Evolutionary conservation across 1,140 invertebrate genomes (phyloP).

Genomic region (Bombus waltoni): DNA sequence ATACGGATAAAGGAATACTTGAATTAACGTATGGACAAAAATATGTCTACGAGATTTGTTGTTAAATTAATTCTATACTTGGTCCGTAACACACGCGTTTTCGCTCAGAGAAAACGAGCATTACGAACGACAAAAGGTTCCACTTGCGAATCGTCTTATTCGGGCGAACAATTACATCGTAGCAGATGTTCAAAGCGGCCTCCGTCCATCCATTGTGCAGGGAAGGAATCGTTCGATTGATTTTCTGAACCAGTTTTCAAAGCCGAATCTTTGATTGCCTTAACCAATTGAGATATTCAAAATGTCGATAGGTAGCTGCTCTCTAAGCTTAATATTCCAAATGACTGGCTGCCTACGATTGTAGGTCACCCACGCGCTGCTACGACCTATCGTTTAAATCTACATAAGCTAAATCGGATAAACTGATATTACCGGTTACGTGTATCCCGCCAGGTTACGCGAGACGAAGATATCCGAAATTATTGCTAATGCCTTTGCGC

Average conservation of each 20-base stretch:
- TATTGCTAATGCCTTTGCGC: constrained; percentile 6
- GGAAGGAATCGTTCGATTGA: neutral
- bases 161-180: neutral
- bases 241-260: neutral
- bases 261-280: neutral
- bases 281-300: constrained; percentile 5
- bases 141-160: neutral
- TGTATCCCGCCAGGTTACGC: neutral
- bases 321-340: constrained; percentile 25
- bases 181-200: too few species aligned
- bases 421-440: constrained; percentile 9
- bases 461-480: neutral
- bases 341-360: neutral
- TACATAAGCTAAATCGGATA: constrained; percentile 21
- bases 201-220: too few species aligned
- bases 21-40: too few species aligned
- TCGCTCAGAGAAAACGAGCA: too few species aligned
- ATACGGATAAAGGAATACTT: neutral
- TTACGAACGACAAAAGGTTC: neutral
- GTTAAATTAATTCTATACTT: neutral
- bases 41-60: neutral
- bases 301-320: neutral
- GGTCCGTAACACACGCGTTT: too few species aligned
- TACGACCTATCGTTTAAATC: neutral
- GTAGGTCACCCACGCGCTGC: constrained; percentile 8